phyloP scores from a whole-genome alignment of 2,113 vertebrate genomes.

The Cichladusa arquata region DNA sequence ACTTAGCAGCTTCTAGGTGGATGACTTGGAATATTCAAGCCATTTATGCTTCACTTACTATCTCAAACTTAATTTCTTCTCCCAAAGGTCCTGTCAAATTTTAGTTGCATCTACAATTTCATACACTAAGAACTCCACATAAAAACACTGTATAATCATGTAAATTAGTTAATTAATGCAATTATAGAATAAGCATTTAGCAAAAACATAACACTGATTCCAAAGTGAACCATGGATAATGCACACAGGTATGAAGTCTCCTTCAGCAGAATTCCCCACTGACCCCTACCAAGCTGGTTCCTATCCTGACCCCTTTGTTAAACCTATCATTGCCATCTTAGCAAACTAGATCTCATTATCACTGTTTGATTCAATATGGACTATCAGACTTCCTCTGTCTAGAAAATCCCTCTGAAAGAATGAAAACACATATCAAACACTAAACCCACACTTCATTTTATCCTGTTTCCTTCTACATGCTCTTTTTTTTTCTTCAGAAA shows the following conservation, averaged over 20 bases:
- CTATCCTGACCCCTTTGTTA: background rate
- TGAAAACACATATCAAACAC: background rate
- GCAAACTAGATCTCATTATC: background rate
- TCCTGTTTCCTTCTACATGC: background rate
- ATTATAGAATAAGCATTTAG: background rate
- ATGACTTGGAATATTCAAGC: background rate
- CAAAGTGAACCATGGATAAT: background rate
- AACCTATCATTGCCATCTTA: background rate
- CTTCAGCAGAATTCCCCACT: background rate
- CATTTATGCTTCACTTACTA: background rate
- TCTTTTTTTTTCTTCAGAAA: background rate
- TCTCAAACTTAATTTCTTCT: background rate
- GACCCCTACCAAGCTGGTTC: background rate
- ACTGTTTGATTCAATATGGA: background rate
- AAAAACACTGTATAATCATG: background rate
- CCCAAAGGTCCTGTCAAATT: background rate
- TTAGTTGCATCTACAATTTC: background rate
- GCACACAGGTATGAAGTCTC: background rate
- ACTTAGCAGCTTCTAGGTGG: background rate
- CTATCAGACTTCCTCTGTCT: background rate
- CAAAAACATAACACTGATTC: background rate
- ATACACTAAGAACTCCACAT: background rate
- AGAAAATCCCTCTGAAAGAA: background rate
- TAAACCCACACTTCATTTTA: background rate
- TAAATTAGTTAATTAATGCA: background rate